Percentiles rank a stretch among this genome's conserved stretches.
These are phyloP conservation scores for Lepidurus packardi DNA, from an alignment of 1,140 invertebrate genomes.

Conservation along the genomic window DNA sequence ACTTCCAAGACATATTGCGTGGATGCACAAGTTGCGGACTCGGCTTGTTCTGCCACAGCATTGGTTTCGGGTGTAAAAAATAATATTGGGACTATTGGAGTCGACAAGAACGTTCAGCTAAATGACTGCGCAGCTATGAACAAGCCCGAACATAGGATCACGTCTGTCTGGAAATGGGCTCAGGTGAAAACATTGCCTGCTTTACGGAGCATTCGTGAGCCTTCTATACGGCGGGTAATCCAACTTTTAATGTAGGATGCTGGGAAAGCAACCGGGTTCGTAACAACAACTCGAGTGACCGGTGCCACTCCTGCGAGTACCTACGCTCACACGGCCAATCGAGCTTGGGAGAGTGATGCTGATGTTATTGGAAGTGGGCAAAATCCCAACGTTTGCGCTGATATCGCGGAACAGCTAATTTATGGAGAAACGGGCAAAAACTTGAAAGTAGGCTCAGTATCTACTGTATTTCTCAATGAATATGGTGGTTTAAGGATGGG, in stretches of 20 bases:
- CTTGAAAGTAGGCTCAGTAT: slow-evolving; percentile 41
- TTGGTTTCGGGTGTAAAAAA: slow-evolving; percentile 69
- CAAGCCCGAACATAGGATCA: slow-evolving; percentile 12
- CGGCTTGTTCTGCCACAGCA: slow-evolving; percentile 70
- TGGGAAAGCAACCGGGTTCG: slow-evolving; percentile 46
- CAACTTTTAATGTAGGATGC: slow-evolving; percentile 33
- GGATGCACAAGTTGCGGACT: slow-evolving; percentile 70
- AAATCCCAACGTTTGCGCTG: slow-evolving; percentile 41
- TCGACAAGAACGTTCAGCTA: slow-evolving; percentile 59
- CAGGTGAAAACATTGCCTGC: slow-evolving; percentile 27
- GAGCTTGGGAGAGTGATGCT: slow-evolving; percentile 43
- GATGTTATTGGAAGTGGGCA: slow-evolving; percentile 34
- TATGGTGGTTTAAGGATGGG: neutral
- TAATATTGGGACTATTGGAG: slow-evolving; percentile 65
- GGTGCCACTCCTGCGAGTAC: slow-evolving; percentile 46
- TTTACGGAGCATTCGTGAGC: no score
- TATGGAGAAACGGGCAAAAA: slow-evolving; percentile 41
- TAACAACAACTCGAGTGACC: slow-evolving; percentile 46
- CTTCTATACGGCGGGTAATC: neutral
- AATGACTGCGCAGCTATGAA: slow-evolving; percentile 48
- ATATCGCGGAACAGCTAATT: slow-evolving; percentile 45
- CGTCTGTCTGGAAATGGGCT: slow-evolving; percentile 31
- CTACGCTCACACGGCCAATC: slow-evolving; percentile 44
- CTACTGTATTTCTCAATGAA: neutral
- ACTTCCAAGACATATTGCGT: slow-evolving; percentile 64